These are phyloP conservation scores for Cochlearius cochlearius DNA, from an alignment of 2,113 vertebrate species.

Conservation along the genomic window DNA sequence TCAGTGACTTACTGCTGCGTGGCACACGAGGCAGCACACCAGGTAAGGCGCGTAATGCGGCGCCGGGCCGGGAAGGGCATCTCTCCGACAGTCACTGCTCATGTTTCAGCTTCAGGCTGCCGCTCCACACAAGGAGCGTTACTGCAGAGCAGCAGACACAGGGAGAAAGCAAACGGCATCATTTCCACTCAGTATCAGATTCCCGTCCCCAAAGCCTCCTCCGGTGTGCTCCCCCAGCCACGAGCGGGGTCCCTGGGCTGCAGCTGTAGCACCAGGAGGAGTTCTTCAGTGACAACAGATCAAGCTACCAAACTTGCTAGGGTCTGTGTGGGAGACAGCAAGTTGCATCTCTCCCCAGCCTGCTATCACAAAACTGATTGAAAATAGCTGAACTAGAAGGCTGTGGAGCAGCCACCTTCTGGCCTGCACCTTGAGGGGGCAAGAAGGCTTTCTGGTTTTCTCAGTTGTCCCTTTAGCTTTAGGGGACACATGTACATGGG, in stretches of 20 bases:
- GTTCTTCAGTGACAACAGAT: background rate
- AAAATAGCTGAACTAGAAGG: background rate
- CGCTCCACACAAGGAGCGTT: background rate
- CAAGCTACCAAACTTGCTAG: background rate
- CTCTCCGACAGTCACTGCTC: background rate
- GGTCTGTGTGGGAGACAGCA: background rate
- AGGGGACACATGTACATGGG: background rate
- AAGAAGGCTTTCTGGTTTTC: background rate
- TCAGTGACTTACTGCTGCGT: rapidly evolving
- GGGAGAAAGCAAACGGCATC: background rate
- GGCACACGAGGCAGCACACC: background rate
- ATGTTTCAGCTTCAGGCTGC: background rate
- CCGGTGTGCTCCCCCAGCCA: background rate
- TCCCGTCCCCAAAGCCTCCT: background rate
- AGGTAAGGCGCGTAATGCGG: background rate
- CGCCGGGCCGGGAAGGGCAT: background rate
- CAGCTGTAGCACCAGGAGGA: background rate
- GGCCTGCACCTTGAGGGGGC: rapidly evolving
- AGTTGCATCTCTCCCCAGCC: background rate
- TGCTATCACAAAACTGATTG: background rate
- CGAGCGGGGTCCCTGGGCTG: background rate
- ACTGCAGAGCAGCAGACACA: background rate
- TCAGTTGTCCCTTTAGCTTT: background rate
- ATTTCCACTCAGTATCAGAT: background rate
- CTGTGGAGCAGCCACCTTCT: background rate